These are phyloP conservation scores for Limnephilus auricula DNA, from an alignment of 2,888 invertebrate genomes.

Conservation along the genomic window DNA sequence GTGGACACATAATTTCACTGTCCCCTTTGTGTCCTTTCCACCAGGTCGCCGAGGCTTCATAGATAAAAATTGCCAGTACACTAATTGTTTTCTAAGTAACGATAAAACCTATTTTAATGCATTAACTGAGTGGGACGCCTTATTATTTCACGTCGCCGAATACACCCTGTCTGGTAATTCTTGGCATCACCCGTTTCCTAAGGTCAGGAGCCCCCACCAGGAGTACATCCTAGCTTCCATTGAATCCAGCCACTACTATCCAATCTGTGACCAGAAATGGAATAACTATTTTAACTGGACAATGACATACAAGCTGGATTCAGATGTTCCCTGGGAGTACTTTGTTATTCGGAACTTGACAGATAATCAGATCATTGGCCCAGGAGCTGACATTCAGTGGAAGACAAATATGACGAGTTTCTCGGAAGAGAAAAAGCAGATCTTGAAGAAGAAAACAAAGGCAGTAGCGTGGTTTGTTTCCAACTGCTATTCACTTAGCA, in stretches of 20 bases:
- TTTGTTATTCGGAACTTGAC: constrained; percentile 70
- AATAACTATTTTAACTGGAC: constrained; percentile 75
- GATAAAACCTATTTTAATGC: constrained; percentile 66
- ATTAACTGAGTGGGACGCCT: constrained; percentile 69
- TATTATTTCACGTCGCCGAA: constrained; percentile 71
- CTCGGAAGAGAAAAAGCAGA: constrained; percentile 68
- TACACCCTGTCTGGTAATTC: constrained; percentile 64
- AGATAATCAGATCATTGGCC: constrained; percentile 71
- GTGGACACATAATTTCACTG: constrained; percentile 69
- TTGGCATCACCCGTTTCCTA: constrained; percentile 29
- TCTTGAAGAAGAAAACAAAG: constrained; percentile 70
- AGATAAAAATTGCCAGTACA: constrained; percentile 69
- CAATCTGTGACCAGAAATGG: constrained; percentile 70
- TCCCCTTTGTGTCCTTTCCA: constrained; percentile 70
- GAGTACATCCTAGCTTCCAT: constrained; percentile 73
- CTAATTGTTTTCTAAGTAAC: constrained; percentile 71
- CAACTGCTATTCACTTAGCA: constrained; percentile 69
- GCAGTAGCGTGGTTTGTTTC: constrained; percentile 74
- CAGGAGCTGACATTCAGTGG: constrained; percentile 72
- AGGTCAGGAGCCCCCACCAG: constrained; percentile 69
- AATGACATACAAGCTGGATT: constrained; percentile 73
- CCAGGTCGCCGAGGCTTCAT: constrained; percentile 69
- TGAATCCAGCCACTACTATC: constrained; percentile 74
- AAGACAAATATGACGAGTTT: constrained; percentile 68
- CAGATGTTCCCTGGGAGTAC: constrained; percentile 73